Percentiles rank a stretch among this genome's conserved stretches.
phyloP scores from a whole-genome alignment of 1,140 invertebrate species.

The Pseudomyrmex flavicornis region DNA sequence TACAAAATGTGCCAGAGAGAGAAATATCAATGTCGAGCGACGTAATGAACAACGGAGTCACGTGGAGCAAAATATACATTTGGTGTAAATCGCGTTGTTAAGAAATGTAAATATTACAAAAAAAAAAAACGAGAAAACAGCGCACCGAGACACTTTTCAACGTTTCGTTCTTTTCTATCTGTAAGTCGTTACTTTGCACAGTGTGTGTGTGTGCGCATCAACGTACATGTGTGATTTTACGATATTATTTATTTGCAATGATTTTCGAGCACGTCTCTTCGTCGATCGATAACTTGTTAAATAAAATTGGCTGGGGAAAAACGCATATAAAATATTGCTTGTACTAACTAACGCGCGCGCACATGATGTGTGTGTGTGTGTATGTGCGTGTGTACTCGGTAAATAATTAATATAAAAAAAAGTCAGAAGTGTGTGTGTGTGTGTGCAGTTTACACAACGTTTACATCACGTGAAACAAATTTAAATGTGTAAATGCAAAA shows the following conservation, averaged over 20 bases:
- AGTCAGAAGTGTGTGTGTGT: no score
- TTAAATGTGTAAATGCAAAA: no score
- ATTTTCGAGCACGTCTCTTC: slow-evolving; percentile 46
- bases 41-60: neutral
- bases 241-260: neutral
- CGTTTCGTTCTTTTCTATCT: slow-evolving; percentile 53
- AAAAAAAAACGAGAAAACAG: neutral
- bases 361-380: no score
- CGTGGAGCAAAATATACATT: neutral
- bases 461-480: no score
- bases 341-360: no score
- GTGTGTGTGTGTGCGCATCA: no score
- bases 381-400: no score
- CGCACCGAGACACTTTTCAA: neutral
- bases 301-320: no score
- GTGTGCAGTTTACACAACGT: no score
- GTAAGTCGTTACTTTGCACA: neutral
- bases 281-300: slow-evolving; percentile 1
- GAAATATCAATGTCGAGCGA: slow-evolving; percentile 5
- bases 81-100: neutral
- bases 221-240: neutral
- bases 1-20: neutral
- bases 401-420: no score
- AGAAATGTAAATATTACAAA: neutral
- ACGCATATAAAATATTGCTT: no score